Conservation (phyloP, 2,113 vertebrate species). For the Cochlearius cochlearius region DNA sequence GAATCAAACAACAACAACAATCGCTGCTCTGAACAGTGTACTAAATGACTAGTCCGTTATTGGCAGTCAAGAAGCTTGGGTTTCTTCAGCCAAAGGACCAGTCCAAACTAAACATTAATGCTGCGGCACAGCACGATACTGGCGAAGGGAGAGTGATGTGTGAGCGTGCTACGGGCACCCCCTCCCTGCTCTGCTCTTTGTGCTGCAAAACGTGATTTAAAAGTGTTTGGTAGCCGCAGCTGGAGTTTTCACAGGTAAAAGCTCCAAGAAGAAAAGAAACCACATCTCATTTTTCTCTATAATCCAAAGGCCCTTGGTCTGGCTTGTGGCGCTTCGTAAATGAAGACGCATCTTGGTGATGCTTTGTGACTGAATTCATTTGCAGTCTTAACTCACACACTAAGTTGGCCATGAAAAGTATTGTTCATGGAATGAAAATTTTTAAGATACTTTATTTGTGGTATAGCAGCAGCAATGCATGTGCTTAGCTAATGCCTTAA, state of each 20-base stretch:
- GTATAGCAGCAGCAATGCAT: not conserved
- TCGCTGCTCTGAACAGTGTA: not conserved
- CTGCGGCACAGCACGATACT: rapidly evolving
- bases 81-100: not conserved
- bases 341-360: not conserved
- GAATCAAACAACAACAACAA: not conserved
- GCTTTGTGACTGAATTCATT: not conserved
- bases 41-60: not conserved
- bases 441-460: not conserved
- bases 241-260: not conserved
- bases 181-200: rapidly evolving
- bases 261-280: not conserved
- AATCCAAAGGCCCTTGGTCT: not conserved
- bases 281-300: not conserved
- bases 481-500: not conserved
- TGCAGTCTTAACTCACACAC: not conserved
- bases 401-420: not conserved
- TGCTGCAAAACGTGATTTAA: not conserved
- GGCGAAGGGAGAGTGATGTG: not conserved
- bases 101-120: not conserved
- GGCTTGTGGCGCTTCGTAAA: not conserved
- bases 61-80: not conserved
- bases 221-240: not conserved
- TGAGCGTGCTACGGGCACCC: not conserved
- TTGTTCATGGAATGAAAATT: not conserved